Base-by-base conservation (phyloP, 2,113 vertebrate species). In the Cyprinodon variegatus region DNA sequence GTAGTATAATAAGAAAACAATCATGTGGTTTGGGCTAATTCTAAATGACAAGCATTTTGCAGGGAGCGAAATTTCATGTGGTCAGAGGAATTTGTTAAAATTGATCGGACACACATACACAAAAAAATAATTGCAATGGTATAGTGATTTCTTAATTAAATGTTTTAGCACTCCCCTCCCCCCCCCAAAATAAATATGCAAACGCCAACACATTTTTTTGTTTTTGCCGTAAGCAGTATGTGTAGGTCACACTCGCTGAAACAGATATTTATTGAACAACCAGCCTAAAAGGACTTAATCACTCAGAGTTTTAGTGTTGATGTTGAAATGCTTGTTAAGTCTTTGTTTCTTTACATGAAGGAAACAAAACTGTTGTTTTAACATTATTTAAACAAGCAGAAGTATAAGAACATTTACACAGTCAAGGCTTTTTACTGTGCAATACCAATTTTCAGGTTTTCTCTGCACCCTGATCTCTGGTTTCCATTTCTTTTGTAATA, bases 171-270 rank as follows among this genome's bases (percentile, higher is more conserved):
- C 22, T 17, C 59, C 41, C 46, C 62, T 36, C 14, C 5, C 64
- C 68, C n/a, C 43, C 53, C 71, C 41, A 74, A 39, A 61, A 13
- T 68, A 8, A 29, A 65, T 48, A 57, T 39, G 50, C 61, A 67
- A 48, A 64, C 65, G 62, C 11, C 9, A 36, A 48, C 20, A 39
- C 20, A 67, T 43, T 1, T 43, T 60, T 4, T 41, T 64, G 3
- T 9, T 65, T 68, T 69, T 60, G 1, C 48, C 57, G 46, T 15
- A 13, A 36, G 29, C 20, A 36, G 9, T 53, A 17, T 64, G 60
- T 66, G 39, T 62, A 62, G 36, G 81, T 79, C 64, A 43, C 4
- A 36, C 77, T 17, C 68, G 37, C 40, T 83, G 41, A 50, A 45
- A 69, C 38, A 60, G 15, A 65, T 3, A 50, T 64, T 72, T 53